Evolutionary conservation across 2,113 vertebrate genomes (phyloP), one percentile per base, ranked within the genome.

Genomic region (Strix uralensis): DNA sequence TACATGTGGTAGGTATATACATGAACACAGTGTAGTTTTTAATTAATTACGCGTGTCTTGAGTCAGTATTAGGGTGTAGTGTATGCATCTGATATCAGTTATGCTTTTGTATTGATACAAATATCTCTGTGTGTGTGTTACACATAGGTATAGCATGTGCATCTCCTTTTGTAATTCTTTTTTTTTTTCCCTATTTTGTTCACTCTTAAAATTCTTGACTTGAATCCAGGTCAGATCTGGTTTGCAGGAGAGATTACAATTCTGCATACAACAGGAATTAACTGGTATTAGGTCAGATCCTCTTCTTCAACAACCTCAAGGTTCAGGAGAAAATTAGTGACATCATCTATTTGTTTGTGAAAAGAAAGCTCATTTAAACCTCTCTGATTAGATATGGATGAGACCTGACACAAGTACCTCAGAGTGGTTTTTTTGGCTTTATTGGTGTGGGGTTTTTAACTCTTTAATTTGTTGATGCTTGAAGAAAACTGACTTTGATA

Each of bases 251-350:
- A 88, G 96, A 89, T 97, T 94, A 96, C 84, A 94, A 34, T 87
- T 92, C 87, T 91, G 89, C 46, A 77, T 73, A 78, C 73, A 92
- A 81, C 66, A 69, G 96, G 95, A 91, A 96, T 95, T 97, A 97
- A 80, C 92, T 91, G 89, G 89, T 94, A 92, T 96, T 96, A 96
- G 84, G 81, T 96, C 95, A 95, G 89, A 90, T 95, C 80, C 69
- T 93, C 84, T 73, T 93, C 94, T 81, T 94, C 29, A 19, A 66
- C 78, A 96, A 12, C 78, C 61, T 90, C 58, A 46, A 14, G 70
- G 74, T 90, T 95, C 71, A 62, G 38, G 62, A 94, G 90, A 91
- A 91, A 96, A 96, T 91, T 73, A 91, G 65, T 95, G 69, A 85
- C 70, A 70, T 94, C 81, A 89, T 79, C 81, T 87, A 10, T 75